Evolutionary conservation across 2,888 invertebrate genomes (phyloP).

Genomic region (Diplolepis rosae): DNA sequence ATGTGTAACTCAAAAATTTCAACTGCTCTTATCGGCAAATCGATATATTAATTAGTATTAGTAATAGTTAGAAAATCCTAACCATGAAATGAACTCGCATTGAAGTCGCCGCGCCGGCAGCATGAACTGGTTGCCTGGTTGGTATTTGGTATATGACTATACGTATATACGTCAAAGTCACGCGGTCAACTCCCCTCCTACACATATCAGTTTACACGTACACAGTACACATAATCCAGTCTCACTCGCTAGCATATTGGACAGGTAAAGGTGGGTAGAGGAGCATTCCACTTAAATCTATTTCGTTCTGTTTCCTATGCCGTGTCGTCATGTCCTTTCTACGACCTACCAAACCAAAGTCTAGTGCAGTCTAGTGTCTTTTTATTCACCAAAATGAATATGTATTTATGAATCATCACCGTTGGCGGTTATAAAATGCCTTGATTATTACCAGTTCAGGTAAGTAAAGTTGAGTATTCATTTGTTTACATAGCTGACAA

Average conservation of each 20-base stretch:
- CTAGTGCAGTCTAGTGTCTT: no score
- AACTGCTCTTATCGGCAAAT: no score
- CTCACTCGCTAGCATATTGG: background rate
- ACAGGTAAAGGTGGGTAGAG: constrained; percentile 2
- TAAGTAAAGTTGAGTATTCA: background rate
- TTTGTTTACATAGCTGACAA: background rate
- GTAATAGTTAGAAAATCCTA: no score
- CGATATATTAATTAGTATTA: no score
- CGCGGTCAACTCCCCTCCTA: background rate
- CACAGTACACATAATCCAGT: background rate
- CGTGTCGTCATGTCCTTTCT: constrained; percentile 19
- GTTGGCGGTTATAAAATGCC: background rate
- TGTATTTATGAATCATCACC: background rate
- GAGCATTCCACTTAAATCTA: constrained; percentile 7
- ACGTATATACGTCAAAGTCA: background rate
- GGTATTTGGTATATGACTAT: no score
- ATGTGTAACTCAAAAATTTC: no score
- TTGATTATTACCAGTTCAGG: background rate
- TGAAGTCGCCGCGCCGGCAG: no score
- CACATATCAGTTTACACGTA: background rate
- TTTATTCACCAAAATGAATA: background rate
- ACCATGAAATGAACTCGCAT: no score
- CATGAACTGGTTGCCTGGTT: no score
- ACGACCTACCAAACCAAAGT: constrained; percentile 18
- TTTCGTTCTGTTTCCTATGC: constrained; percentile 3